Conservation (phyloP, 1,140 invertebrate genomes). For the Drosophila orosa region DNA sequence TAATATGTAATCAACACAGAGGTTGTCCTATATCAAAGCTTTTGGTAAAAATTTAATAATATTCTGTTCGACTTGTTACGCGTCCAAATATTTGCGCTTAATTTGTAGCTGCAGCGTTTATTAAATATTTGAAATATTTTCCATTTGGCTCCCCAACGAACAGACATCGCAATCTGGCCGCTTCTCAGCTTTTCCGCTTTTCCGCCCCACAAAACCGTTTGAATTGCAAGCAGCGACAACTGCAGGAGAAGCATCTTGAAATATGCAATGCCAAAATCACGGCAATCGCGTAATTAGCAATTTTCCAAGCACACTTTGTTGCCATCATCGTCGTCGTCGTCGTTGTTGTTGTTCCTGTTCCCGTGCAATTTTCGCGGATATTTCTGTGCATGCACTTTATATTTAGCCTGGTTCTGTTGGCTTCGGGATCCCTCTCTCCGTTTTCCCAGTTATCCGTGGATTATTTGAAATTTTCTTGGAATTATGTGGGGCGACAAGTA, state of each 20-base stretch:
- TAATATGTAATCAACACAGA: not conserved
- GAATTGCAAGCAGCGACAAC: slow-evolving; percentile 42
- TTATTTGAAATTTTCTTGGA: slow-evolving; percentile 68
- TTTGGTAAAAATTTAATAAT: slow-evolving; percentile 6
- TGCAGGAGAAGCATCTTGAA: slow-evolving; percentile 49
- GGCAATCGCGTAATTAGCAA: slow-evolving; percentile 61
- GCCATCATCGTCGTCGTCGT: not conserved
- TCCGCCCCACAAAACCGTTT: slow-evolving; percentile 1
- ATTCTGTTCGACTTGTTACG: not conserved
- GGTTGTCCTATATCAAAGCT: too few species aligned
- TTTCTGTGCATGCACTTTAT: slow-evolving; percentile 61
- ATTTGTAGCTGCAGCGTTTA: slow-evolving; percentile 66
- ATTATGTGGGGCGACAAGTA: slow-evolving; percentile 68
- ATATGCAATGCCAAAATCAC: slow-evolving; percentile 54
- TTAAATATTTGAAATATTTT: slow-evolving; percentile 76
- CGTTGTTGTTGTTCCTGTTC: not conserved
- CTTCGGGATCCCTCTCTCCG: slow-evolving; percentile 1
- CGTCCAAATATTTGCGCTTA: slow-evolving; percentile 65
- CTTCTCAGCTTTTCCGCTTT: not conserved
- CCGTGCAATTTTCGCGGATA: slow-evolving; percentile 13
- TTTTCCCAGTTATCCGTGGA: slow-evolving; percentile 21
- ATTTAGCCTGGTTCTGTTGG: slow-evolving; percentile 42
- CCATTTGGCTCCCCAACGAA: slow-evolving; percentile 5
- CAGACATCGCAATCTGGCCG: not conserved
- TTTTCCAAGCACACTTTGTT: slow-evolving; percentile 53